Evolutionary conservation across 2,888 invertebrate genomes (phyloP).

Genomic region (Coenonympha glycerion): DNA sequence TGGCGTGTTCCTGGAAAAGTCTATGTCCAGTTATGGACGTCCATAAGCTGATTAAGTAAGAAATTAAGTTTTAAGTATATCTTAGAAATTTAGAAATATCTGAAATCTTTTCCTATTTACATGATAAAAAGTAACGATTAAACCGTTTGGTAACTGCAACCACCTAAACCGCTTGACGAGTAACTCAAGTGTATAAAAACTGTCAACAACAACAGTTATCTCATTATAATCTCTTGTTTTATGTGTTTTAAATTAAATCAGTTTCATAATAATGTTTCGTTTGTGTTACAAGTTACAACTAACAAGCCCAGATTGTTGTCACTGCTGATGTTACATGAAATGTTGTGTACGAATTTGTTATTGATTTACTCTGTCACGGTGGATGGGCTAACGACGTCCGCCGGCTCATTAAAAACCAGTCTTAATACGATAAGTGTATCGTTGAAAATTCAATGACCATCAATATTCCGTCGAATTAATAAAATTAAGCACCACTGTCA

Average conservation of each 20-base stretch:
- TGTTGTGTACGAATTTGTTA: conserved; percentile 6
- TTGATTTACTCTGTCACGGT: conserved; percentile 1
- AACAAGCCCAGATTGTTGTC: conserved; percentile 4
- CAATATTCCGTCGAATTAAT: conserved; percentile 19
- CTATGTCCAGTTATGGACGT: too few relatives aligned
- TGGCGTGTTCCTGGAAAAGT: too few relatives aligned
- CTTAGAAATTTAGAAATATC: too few relatives aligned
- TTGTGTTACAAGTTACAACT: conserved; percentile 1
- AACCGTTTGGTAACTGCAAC: too few relatives aligned
- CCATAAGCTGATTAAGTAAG: too few relatives aligned
- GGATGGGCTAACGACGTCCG: not conserved
- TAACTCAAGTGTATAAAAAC: too few relatives aligned
- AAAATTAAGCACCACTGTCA: conserved; percentile 25
- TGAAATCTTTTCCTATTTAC: too few relatives aligned
- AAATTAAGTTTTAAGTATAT: too few relatives aligned
- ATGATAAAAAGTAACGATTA: too few relatives aligned
- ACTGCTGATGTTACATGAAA: not conserved
- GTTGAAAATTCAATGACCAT: conserved; percentile 2
- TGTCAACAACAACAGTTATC: too few relatives aligned
- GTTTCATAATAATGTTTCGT: conserved; percentile 3
- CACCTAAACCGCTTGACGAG: too few relatives aligned
- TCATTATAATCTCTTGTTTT: too few relatives aligned
- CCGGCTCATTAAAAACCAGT: not conserved
- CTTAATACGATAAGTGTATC: not conserved
- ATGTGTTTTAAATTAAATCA: not conserved